A percentile compares a stretch with the other conserved stretches of the same genome.
These are phyloP conservation scores for Papilio demoleus DNA, from an alignment of 2,888 invertebrate species.

Conservation along the genomic window DNA sequence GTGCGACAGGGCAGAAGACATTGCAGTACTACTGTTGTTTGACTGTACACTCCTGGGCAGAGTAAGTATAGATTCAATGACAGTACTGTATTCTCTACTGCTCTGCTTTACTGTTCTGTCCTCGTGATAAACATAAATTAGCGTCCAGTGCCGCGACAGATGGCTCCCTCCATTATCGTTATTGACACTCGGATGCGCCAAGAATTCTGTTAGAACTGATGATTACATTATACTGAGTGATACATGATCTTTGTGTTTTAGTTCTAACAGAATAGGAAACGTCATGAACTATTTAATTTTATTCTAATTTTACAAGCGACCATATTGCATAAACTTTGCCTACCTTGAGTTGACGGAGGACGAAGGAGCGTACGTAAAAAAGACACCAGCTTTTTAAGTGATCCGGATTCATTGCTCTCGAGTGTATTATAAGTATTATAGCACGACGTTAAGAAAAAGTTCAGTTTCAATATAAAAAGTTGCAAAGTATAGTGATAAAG, in stretches of 20 bases:
- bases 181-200: conserved; percentile 43
- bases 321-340: too few relatives aligned
- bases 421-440: too few relatives aligned
- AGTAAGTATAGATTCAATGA: not conserved
- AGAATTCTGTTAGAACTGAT: conserved; percentile 3
- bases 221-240: conserved; percentile 19
- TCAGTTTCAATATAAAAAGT: not conserved
- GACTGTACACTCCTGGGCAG: not conserved
- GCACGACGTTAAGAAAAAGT: too few relatives aligned
- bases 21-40: not conserved
- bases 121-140: conserved; percentile 34
- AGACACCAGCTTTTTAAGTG: too few relatives aligned
- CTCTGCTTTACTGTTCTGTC: not conserved
- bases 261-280: too few relatives aligned
- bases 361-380: too few relatives aligned
- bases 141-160: conserved; percentile 45
- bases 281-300: too few relatives aligned
- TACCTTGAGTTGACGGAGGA: too few relatives aligned
- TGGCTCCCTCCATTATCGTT: conserved; percentile 47
- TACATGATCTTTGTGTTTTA: not conserved
- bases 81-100: not conserved
- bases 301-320: too few relatives aligned
- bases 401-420: too few relatives aligned
- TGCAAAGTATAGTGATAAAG: conserved; percentile 20
- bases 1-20: not conserved